Base-by-base conservation (phyloP, 1,140 invertebrate genomes). In the Branchinecta lynchi region DNA sequence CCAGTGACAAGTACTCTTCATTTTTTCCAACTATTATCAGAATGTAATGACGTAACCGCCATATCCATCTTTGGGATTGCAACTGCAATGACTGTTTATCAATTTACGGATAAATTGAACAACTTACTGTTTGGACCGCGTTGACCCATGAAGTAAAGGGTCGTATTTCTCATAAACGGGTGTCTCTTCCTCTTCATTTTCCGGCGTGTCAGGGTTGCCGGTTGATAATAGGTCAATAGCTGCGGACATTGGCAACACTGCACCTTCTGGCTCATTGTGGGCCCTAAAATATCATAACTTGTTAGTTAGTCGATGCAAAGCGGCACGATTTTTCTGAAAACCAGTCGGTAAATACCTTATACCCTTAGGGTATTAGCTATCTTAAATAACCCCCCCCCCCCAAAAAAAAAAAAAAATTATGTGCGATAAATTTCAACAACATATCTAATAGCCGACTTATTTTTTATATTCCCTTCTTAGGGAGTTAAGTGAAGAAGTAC, bases 141-240 rank as follows among this genome's bases (percentile, higher is more conserved):
- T 83, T 46, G 81, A 83, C 5, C 93, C 94, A 79, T 97, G 93
- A 3, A 98, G 80, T 5, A 96, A 78, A 0, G 89, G 85, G 81
- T 98, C 89, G 75, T 96, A 94, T 79, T 96, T 96, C 80, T 98
- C 93, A 79, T 89, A 98, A 66, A 96, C 84, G 8, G 85, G 82
- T 0, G 84, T 84, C 32, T 86, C 85, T 67, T 84, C 83, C 66
- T 87, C 82, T 72, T 81, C 78, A 69, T 80, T 78, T 51, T 83
- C 79, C 2, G 85, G 83, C 73, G 83, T 80, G 68, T 92, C 86
- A 0, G 83, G 83, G 77, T 90, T 87, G 67, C 85, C 83, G 0
- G 92, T 96, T 21, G 89, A 89, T 32, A 96, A 79, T 75, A 90
- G 85, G 73, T 94, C 87, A 0, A 89, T 86, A 66, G 84, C 84